Percentiles rank a stretch among this genome's conserved stretches.
Conservation (phyloP, 2,888 invertebrate species). For the Drosophila meridiana region DNA sequence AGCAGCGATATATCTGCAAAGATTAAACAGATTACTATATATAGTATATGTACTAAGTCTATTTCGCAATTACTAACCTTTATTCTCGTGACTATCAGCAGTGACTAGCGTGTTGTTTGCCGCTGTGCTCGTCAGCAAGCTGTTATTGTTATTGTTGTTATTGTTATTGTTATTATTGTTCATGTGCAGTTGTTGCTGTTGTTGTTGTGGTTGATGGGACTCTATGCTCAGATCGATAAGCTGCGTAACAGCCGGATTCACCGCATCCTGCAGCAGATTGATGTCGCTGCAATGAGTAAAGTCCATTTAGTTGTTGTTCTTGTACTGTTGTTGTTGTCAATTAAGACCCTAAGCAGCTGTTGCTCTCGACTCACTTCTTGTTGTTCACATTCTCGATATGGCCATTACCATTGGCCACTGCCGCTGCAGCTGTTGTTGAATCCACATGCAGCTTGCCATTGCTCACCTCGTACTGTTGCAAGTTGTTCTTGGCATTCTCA, state of each 20-base stretch:
- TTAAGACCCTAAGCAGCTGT: constrained; percentile 3
- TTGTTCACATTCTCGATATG: constrained; percentile 85
- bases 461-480: constrained; percentile 82
- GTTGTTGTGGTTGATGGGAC: constrained; percentile 74
- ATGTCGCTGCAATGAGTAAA: constrained; percentile 78
- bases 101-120: constrained; percentile 85
- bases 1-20: constrained; percentile 83
- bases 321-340: neutral
- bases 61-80: constrained; percentile 69
- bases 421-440: constrained; percentile 29
- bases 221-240: constrained; percentile 85
- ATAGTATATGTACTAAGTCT: neutral
- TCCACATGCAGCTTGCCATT: constrained; percentile 82
- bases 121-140: constrained; percentile 84
- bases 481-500: constrained; percentile 82
- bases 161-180: constrained; percentile 84
- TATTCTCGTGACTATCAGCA: constrained; percentile 86
- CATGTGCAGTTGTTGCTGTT: constrained; percentile 79
- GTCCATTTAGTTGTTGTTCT: constrained; percentile 11
- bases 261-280: constrained; percentile 83
- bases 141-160: constrained; percentile 83
- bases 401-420: constrained; percentile 84
- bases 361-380: constrained; percentile 81
- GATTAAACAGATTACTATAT: neutral
- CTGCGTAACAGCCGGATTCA: constrained; percentile 82